Evolutionary conservation across 2,888 invertebrate species (phyloP).

Genomic region (Cosmopolites sordidus): DNA sequence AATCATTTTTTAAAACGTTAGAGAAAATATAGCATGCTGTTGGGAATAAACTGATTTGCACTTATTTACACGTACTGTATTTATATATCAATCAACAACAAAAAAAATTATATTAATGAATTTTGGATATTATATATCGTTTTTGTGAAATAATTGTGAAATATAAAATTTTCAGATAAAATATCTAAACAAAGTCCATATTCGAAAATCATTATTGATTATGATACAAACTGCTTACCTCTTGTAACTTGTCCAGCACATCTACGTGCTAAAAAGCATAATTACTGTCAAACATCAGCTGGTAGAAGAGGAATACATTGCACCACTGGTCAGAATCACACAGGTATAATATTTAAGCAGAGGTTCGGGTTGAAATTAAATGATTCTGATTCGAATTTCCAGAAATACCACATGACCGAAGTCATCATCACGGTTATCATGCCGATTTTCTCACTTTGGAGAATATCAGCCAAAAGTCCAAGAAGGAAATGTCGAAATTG

Average conservation of each 20-base stretch:
- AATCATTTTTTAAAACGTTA: too few species aligned
- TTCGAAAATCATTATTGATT: background rate
- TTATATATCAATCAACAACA: too few species aligned
- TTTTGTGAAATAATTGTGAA: too few species aligned
- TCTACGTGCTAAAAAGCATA: conserved; percentile 40
- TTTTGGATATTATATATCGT: too few species aligned
- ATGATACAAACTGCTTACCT: conserved; percentile 52
- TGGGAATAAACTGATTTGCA: too few species aligned
- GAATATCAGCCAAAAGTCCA: background rate
- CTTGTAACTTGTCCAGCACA: conserved; percentile 65
- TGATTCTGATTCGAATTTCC: too few species aligned
- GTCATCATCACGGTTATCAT: background rate
- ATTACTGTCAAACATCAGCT: conserved; percentile 52
- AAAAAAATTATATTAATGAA: too few species aligned
- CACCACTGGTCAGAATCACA: conserved; percentile 58
- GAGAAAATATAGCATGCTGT: too few species aligned
- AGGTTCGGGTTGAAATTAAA: too few species aligned
- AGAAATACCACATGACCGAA: background rate
- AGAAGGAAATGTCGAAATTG: conserved; percentile 43
- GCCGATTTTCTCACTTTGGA: background rate
- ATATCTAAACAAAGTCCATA: too few species aligned
- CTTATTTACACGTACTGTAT: background rate
- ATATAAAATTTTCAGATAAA: too few species aligned
- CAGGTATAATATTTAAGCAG: conserved; percentile 37
- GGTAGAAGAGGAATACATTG: conserved; percentile 59